Evolutionary conservation across 2,113 vertebrate genomes (phyloP).

Genomic region (Tichodroma muraria): DNA sequence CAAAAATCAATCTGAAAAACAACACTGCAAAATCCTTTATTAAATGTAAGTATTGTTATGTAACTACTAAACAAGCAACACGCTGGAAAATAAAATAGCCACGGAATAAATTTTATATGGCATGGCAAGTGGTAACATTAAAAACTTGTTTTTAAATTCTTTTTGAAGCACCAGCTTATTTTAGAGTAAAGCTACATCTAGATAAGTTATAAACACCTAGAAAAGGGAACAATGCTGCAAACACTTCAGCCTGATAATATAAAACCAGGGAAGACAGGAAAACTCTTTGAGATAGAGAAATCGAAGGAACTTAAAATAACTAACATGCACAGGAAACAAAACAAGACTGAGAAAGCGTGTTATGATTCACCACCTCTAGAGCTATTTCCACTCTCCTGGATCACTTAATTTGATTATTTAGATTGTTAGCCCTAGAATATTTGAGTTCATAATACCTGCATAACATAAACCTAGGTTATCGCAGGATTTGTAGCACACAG

Average conservation of each 20-base stretch:
- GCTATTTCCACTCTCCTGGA: background rate
- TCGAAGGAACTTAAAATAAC: slow-evolving; percentile 7
- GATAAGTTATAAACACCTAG: background rate
- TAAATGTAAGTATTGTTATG: background rate
- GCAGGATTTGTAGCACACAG: background rate
- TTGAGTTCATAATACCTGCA: background rate
- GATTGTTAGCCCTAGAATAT: background rate
- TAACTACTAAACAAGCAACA: background rate
- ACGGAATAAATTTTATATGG: background rate
- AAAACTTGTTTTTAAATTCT: background rate
- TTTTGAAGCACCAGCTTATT: background rate
- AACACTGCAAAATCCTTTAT: background rate
- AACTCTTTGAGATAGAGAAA: background rate
- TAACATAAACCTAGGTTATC: background rate
- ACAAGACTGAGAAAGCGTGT: background rate
- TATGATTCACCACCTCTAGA: slow-evolving; percentile 16
- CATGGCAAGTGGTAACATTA: background rate
- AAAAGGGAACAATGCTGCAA: background rate
- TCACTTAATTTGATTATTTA: background rate
- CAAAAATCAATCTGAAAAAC: background rate
- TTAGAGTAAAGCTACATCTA: background rate
- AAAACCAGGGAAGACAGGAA: background rate
- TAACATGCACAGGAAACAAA: slow-evolving; percentile 39
- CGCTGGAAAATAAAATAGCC: background rate
- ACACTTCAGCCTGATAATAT: background rate